Conservation (phyloP, 2,797 vertebrate genomes). For the Dicrostonyx torquatus region DNA sequence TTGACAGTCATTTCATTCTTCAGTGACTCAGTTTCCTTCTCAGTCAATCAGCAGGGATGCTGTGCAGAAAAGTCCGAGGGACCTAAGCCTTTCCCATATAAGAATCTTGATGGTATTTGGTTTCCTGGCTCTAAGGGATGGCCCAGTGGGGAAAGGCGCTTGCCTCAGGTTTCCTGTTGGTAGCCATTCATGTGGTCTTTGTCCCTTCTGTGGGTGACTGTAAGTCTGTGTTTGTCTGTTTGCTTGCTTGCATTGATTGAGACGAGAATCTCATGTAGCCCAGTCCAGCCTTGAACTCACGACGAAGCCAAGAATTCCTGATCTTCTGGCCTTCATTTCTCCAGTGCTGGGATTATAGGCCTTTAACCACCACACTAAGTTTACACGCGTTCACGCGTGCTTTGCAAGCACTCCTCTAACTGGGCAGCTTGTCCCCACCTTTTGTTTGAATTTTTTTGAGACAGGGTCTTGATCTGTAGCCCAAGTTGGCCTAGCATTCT, state of each 20-base stretch:
- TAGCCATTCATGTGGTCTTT: background rate
- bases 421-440: background rate
- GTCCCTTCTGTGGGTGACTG: background rate
- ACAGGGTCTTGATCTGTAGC: background rate
- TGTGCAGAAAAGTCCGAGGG: background rate
- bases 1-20: background rate
- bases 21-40: constrained; percentile 28
- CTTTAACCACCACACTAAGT: background rate
- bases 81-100: background rate
- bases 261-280: background rate
- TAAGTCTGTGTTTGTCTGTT: background rate
- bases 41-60: background rate
- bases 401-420: background rate
- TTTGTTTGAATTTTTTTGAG: background rate
- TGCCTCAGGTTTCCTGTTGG: background rate
- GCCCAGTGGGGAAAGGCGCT: background rate
- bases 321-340: background rate
- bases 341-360: background rate
- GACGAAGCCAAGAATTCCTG: background rate
- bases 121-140: background rate
- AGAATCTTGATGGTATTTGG: background rate
- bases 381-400: background rate
- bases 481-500: background rate
- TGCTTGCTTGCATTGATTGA: background rate
- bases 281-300: background rate